Percentiles rank a stretch among this genome's conserved stretches.
phyloP scores from a whole-genome alignment of 2,797 vertebrate genomes.

The Characodon lateralis region DNA sequence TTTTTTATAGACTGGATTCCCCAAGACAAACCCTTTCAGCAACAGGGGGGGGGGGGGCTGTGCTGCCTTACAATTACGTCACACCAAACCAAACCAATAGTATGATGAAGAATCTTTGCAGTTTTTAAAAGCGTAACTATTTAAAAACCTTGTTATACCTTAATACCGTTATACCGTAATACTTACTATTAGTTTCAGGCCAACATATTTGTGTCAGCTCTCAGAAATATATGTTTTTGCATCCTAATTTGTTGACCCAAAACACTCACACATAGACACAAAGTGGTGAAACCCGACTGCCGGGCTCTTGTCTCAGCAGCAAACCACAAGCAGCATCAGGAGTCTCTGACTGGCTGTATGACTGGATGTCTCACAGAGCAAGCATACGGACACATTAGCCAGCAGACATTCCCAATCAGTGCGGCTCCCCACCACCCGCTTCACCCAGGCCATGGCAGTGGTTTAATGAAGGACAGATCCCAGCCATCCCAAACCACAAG shows the following conservation, averaged over 20 bases:
- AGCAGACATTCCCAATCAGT: constrained; percentile 60
- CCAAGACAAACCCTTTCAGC: too few species aligned
- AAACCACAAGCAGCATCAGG: constrained; percentile 55
- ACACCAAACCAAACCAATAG: not conserved
- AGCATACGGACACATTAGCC: constrained; percentile 7
- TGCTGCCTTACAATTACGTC: too few species aligned
- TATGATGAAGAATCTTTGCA: not conserved
- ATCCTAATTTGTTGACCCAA: not conserved
- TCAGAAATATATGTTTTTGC: too few species aligned
- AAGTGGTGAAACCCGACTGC: constrained; percentile 54
- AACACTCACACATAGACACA: constrained; percentile 13
- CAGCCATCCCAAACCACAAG: constrained; percentile 24
- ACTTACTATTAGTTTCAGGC: too few species aligned
- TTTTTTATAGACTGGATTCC: too few species aligned
- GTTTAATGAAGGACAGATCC: constrained; percentile 75
- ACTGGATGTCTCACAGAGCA: constrained; percentile 40
- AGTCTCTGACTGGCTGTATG: constrained; percentile 41
- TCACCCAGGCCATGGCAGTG: constrained; percentile 61
- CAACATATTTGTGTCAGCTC: too few species aligned
- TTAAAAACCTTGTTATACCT: constrained; percentile 4
- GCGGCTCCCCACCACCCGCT: constrained; percentile 52
- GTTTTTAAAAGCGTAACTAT: not conserved
- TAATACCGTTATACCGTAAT: too few species aligned
- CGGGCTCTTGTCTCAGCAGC: constrained; percentile 59
- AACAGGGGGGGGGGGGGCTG: not conserved